Percentiles rank a stretch among this genome's conserved stretches.
phyloP scores from a whole-genome alignment of 2,797 vertebrate species.

The Dromococcyx pavoninus region DNA sequence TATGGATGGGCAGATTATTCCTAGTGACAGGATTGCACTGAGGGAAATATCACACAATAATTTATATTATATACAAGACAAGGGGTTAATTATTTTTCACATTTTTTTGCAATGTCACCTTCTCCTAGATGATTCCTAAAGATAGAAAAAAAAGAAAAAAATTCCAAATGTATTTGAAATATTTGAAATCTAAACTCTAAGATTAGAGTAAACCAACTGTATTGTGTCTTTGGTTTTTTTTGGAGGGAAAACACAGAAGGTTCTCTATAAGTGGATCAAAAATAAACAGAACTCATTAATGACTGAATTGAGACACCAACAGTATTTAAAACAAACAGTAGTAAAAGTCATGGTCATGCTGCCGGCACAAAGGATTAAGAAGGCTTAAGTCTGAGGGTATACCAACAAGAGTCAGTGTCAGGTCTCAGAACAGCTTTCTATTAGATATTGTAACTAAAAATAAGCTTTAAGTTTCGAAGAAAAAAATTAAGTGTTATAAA shows the following conservation, averaged over 20 bases:
- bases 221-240: not conserved
- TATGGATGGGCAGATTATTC: not conserved
- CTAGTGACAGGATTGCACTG: not conserved
- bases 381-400: not conserved
- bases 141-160: not conserved
- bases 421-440: not conserved
- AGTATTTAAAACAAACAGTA: not conserved
- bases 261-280: not conserved
- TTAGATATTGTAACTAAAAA: not conserved
- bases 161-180: not conserved
- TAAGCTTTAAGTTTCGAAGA: not conserved
- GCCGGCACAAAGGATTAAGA: not conserved
- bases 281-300: not conserved
- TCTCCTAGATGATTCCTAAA: not conserved
- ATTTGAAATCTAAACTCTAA: not conserved
- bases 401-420: not conserved
- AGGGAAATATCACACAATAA: not conserved
- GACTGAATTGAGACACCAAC: fast-evolving
- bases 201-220: not conserved
- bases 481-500: not conserved
- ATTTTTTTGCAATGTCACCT: not conserved
- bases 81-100: not conserved
- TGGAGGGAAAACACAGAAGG: not conserved
- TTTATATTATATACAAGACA: not conserved
- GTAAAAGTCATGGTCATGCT: not conserved